Evolutionary conservation across 2,888 invertebrate genomes (phyloP).

Genomic region (Noctua fimbriata): DNA sequence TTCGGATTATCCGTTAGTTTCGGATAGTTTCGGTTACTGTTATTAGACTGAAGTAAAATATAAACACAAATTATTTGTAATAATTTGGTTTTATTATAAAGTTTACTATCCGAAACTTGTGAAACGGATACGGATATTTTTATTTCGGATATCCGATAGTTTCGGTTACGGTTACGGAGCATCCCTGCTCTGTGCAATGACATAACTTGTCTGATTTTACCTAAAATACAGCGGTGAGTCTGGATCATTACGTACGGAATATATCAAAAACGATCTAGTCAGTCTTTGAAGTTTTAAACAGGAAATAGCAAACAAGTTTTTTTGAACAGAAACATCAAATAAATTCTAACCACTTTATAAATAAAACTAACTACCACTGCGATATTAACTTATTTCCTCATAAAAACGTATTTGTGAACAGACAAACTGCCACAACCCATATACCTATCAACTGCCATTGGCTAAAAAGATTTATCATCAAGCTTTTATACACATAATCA

Average conservation of each 20-base stretch:
- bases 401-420: conserved; percentile 54
- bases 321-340: conserved; percentile 41
- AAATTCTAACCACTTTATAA: conserved; percentile 41
- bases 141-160: no score
- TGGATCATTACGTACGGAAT: background rate
- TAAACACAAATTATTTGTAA: no score
- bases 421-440: conserved; percentile 46
- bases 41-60: no score
- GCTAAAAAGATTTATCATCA: conserved; percentile 56
- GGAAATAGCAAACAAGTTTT: conserved; percentile 28
- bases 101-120: no score
- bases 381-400: conserved; percentile 47
- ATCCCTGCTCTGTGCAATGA: no score
- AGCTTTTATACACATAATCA: conserved; percentile 50
- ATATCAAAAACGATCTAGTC: conserved; percentile 2
- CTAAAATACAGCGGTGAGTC: background rate
- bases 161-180: no score
- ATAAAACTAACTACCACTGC: conserved; percentile 49
- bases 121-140: no score
- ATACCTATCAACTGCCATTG: conserved; percentile 57
- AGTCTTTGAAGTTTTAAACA: conserved; percentile 41
- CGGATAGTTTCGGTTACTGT: no score
- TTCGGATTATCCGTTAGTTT: no score
- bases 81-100: no score
- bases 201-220: background rate